phyloP scores from a whole-genome alignment of 2,797 vertebrate genomes.

The Characodon lateralis region DNA sequence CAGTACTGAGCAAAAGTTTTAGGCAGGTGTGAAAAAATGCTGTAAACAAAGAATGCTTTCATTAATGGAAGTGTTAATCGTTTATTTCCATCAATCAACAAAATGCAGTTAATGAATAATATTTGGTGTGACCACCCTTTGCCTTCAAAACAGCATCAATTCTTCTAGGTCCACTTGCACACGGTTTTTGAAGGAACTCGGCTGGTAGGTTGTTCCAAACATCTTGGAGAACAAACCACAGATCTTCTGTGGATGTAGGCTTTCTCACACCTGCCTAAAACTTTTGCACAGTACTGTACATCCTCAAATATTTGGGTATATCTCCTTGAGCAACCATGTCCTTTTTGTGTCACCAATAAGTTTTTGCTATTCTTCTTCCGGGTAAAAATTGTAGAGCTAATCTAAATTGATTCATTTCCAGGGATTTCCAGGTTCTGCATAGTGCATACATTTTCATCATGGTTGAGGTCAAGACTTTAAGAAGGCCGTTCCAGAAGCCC shows the following conservation, averaged over 20 bases:
- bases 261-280: too few relatives aligned
- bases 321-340: not conserved
- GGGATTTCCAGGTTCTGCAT: too few relatives aligned
- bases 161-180: constrained; percentile 24
- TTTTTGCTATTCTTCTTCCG: not conserved
- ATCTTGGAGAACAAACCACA: not conserved
- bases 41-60: too few relatives aligned
- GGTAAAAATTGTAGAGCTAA: not conserved
- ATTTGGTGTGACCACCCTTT: constrained; percentile 44
- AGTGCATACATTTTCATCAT: too few relatives aligned
- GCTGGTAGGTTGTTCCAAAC: not conserved
- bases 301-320: not conserved
- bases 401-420: not conserved
- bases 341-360: not conserved
- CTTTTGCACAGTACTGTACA: not conserved
- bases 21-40: too few relatives aligned
- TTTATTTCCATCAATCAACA: too few relatives aligned
- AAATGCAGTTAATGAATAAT: not conserved
- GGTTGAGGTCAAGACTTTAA: too few relatives aligned
- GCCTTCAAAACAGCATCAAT: constrained; percentile 45
- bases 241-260: too few relatives aligned
- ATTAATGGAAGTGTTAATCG: too few relatives aligned
- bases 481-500: too few relatives aligned
- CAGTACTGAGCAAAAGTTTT: too few relatives aligned
- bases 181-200: constrained; percentile 22